phyloP scores from a whole-genome alignment of 2,888 invertebrate species.

The Trichacis sp. region DNA sequence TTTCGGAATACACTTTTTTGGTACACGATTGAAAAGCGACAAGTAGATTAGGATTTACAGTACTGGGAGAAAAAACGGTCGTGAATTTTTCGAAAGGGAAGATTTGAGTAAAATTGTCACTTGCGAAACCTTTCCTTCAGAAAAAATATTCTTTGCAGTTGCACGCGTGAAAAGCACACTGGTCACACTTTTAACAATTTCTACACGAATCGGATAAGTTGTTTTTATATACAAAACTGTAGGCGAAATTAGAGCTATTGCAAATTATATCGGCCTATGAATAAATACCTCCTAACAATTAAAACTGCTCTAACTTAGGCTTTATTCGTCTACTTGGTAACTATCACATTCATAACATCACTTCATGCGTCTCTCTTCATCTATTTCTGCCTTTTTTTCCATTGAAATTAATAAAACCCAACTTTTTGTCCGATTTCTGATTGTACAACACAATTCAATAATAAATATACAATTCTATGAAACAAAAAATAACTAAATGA shows the following conservation, averaged over 20 bases:
- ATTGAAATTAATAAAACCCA: conserved; percentile 32
- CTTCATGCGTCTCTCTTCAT: conserved; percentile 6
- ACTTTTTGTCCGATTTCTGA: too few relatives aligned
- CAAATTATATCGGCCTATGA: conserved; percentile 29
- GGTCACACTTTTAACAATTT: background rate
- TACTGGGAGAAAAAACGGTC: conserved; percentile 1
- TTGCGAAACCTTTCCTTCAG: background rate
- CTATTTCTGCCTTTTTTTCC: conserved; percentile 11
- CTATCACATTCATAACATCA: conserved; percentile 40
- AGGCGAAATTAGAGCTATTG: conserved; percentile 19
- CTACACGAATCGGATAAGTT: conserved; percentile 18
- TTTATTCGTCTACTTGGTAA: conserved; percentile 33
- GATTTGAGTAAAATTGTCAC: background rate
- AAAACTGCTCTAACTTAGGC: conserved; percentile 36
- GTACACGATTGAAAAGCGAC: background rate
- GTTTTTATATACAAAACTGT: conserved; percentile 34
- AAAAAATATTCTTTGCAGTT: background rate
- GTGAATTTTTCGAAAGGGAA: background rate
- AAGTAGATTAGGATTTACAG: background rate
- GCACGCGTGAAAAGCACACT: background rate
- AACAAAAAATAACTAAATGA: too few relatives aligned
- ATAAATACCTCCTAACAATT: conserved; percentile 29
- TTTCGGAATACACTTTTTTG: background rate
- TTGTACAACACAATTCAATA: too few relatives aligned
- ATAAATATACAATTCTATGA: too few relatives aligned